Percentiles rank a stretch among this genome's conserved stretches.
Conservation (phyloP, 2,113 vertebrate genomes). For the Zosterops lateralis region DNA sequence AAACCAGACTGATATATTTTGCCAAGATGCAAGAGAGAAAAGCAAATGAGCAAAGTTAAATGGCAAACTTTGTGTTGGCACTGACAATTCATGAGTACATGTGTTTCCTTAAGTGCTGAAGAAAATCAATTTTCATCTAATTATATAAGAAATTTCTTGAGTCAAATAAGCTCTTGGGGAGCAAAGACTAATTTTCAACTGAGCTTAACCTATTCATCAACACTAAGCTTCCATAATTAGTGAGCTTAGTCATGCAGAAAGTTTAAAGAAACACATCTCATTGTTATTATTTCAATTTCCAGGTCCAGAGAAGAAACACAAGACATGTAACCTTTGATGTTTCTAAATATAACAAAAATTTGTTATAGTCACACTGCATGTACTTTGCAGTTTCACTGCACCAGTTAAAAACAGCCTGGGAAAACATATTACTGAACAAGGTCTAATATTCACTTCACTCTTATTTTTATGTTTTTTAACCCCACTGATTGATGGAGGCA, state of each 20-base stretch:
- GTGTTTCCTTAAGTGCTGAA: not conserved
- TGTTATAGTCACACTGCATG: not conserved
- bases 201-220: constrained; percentile 50
- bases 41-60: constrained; percentile 25
- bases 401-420: not conserved
- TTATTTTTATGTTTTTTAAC: not conserved
- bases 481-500: not conserved
- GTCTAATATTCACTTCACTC: not conserved
- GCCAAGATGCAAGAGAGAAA: not conserved
- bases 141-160: constrained; percentile 14
- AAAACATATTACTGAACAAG: not conserved
- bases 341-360: constrained; percentile 47
- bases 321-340: not conserved
- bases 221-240: constrained; percentile 43
- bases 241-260: not conserved
- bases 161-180: constrained; percentile 34
- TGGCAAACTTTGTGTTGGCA: not conserved
- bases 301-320: constrained; percentile 31
- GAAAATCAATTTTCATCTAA: constrained; percentile 31
- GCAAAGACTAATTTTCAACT: constrained; percentile 33
- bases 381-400: not conserved
- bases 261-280: constrained; percentile 12
- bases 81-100: constrained; percentile 19
- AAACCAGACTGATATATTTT: not conserved
- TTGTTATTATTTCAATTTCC: constrained; percentile 20